Evolutionary conservation across 2,113 vertebrate genomes (phyloP).

Genomic region (Cettia cetti): DNA sequence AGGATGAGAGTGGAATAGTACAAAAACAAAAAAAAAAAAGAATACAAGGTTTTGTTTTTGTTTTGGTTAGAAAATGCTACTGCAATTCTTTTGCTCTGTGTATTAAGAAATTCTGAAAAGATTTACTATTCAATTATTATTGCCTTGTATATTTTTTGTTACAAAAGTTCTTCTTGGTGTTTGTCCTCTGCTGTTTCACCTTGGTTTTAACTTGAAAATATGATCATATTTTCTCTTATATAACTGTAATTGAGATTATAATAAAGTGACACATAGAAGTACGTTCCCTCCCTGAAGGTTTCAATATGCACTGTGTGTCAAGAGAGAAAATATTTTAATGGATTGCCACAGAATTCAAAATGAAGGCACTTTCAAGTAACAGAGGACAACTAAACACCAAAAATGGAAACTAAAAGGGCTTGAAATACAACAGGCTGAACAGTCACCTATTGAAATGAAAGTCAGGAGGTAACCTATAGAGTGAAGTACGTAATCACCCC

Average conservation of each 20-base stretch:
- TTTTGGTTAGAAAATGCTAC: not conserved
- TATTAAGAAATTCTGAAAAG: not conserved
- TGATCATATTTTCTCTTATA: not conserved
- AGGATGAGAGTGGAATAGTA: not conserved
- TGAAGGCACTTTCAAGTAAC: not conserved
- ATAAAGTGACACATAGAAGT: not conserved
- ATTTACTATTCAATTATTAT: not conserved
- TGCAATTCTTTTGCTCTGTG: not conserved
- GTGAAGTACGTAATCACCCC: not conserved
- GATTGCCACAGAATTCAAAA: not conserved
- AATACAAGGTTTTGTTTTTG: not conserved
- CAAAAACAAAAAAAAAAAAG: rapidly evolving
- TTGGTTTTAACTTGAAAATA: not conserved
- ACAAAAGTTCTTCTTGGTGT: not conserved
- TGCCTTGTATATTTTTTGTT: not conserved
- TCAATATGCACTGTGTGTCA: not conserved
- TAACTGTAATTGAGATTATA: slow-evolving; percentile 18
- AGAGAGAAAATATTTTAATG: not conserved
- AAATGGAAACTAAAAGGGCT: not conserved
- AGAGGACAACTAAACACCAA: not conserved
- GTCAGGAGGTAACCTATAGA: not conserved
- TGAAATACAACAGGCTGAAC: not conserved
- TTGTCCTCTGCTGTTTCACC: not conserved
- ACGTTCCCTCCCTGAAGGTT: not conserved
- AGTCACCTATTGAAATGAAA: not conserved